phyloP scores from a whole-genome alignment of 2,888 invertebrate species.

The Drosophila diplacantha region DNA sequence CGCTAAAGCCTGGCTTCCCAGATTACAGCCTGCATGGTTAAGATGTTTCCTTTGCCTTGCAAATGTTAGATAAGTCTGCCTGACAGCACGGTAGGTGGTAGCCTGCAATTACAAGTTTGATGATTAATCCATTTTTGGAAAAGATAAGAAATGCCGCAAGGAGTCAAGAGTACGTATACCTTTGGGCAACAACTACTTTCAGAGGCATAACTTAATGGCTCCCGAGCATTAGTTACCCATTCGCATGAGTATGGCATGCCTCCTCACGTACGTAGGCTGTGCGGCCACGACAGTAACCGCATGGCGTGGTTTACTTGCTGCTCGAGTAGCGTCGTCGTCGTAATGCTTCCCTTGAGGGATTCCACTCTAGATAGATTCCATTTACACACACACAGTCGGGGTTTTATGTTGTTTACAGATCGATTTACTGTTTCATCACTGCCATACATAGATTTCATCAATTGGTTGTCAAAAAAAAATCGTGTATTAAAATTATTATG shows the following conservation, averaged over 20 bases:
- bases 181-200: neutral
- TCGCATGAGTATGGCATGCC: neutral
- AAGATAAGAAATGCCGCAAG: neutral
- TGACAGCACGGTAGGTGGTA: neutral
- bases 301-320: neutral
- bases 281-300: neutral
- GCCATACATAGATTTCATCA: constrained; percentile 9
- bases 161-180: neutral
- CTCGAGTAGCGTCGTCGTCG: neutral
- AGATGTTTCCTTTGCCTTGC: too few species aligned
- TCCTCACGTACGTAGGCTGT: neutral
- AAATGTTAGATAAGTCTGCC: neutral
- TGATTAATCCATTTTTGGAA: neutral
- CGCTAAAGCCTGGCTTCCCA: neutral
- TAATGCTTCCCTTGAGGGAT: neutral
- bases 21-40: neutral
- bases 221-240: neutral
- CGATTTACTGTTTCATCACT: constrained; percentile 37
- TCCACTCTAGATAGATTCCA: neutral
- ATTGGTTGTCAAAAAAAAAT: constrained; percentile 37
- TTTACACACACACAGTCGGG: constrained; percentile 9
- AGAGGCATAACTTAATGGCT: neutral
- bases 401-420: constrained; percentile 27
- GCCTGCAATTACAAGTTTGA: constrained; percentile 1
- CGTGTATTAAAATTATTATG: constrained; percentile 60